phyloP scores from a whole-genome alignment of 2,888 invertebrate species.

The Spatulosminthurus flaviceps region DNA sequence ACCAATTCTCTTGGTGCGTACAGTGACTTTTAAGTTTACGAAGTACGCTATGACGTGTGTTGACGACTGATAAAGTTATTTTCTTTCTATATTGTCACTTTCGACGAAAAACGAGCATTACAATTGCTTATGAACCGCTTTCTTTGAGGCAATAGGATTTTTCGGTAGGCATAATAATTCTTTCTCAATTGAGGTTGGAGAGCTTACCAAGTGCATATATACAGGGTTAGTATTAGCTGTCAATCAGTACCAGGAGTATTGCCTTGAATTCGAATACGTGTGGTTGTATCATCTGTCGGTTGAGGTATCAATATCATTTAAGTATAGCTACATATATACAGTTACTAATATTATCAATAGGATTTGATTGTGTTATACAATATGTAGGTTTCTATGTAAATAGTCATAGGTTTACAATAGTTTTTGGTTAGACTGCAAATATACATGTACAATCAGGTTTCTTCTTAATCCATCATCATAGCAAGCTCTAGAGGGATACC shows the following conservation, averaged over 20 bases:
- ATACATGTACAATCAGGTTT: too few species aligned
- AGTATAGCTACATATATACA: background rate
- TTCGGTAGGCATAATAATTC: too few species aligned
- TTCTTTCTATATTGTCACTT: conserved; percentile 4
- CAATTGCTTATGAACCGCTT: background rate
- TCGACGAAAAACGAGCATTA: background rate
- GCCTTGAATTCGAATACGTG: conserved; percentile 7
- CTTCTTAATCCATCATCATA: too few species aligned
- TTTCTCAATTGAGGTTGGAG: too few species aligned
- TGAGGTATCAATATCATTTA: conserved; percentile 3
- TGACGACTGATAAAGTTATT: background rate
- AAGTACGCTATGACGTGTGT: background rate
- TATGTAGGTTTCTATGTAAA: background rate
- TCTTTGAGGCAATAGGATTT: background rate
- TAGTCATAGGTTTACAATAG: background rate
- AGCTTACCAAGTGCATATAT: background rate
- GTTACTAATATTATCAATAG: background rate
- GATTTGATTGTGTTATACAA: conserved; percentile 1
- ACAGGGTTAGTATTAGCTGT: conserved; percentile 1
- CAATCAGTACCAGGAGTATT: conserved; percentile 4
- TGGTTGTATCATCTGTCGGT: conserved; percentile 2
- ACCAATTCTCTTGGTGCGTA: background rate
- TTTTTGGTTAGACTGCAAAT: background rate
- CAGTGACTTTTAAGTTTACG: background rate
- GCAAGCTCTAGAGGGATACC: too few species aligned